These are phyloP conservation scores for Gavia stellata DNA, from an alignment of 2,113 vertebrate species.

Conservation along the genomic window DNA sequence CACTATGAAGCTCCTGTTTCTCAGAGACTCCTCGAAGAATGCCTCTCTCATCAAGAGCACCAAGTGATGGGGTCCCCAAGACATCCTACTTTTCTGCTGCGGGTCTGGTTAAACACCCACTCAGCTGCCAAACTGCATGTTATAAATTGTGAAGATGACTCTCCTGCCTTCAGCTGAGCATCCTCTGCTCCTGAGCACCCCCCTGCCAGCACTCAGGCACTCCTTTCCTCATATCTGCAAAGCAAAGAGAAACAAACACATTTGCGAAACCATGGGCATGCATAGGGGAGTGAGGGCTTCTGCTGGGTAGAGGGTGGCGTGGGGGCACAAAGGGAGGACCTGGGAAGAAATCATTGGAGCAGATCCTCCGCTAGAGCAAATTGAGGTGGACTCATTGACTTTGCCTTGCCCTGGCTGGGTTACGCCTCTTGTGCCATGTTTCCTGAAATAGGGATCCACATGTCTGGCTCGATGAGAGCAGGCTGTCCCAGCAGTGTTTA, in stretches of 20 bases:
- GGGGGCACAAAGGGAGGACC: accelerated
- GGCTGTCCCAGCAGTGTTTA: constrained; percentile 25
- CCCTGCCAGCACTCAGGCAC: neutral
- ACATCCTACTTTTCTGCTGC: neutral
- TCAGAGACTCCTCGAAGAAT: neutral
- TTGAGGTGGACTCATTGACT: neutral
- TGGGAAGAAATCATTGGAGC: accelerated
- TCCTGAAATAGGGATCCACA: constrained; percentile 38
- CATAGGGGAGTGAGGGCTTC: neutral
- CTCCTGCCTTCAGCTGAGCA: neutral
- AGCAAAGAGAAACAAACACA: neutral
- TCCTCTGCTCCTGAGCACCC: neutral
- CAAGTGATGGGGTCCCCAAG: neutral
- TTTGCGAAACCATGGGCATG: accelerated
- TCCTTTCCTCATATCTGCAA: neutral
- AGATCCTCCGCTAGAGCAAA: neutral
- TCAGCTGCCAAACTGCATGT: neutral
- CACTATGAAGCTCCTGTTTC: neutral
- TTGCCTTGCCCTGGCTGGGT: neutral
- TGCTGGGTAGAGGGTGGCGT: neutral
- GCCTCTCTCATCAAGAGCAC: neutral
- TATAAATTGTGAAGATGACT: neutral
- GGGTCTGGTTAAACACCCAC: neutral
- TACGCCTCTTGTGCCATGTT: neutral
- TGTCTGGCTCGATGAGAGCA: neutral